Percentiles rank a stretch among this genome's conserved stretches.
Conservation (phyloP, 2,797 vertebrate genomes). For the Cirrhinus mrigala region DNA sequence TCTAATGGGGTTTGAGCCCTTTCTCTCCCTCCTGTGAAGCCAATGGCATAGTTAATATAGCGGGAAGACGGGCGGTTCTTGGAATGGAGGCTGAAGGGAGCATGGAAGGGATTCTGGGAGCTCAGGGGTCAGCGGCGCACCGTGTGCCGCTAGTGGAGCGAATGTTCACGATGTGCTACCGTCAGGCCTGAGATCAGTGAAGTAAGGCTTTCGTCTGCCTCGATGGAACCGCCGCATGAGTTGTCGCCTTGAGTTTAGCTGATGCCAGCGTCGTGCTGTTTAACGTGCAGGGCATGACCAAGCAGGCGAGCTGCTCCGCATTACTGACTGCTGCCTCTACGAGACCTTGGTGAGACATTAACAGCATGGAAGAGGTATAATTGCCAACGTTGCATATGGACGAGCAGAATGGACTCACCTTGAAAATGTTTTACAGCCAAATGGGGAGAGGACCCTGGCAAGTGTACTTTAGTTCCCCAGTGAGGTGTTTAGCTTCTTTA, state of each 20-base stretch:
- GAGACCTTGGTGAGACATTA: slow-evolving; percentile 67
- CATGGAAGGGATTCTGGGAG: slow-evolving; percentile 12
- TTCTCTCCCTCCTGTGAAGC: slow-evolving; percentile 47
- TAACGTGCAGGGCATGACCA: slow-evolving; percentile 35
- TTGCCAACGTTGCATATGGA: slow-evolving; percentile 69
- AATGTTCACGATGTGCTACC: neutral
- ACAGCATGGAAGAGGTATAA: slow-evolving; percentile 68
- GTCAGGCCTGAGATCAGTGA: slow-evolving; percentile 46
- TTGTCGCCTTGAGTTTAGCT: slow-evolving; percentile 42
- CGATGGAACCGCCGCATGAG: neutral
- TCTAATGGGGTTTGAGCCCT: slow-evolving; percentile 68
- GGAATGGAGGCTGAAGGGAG: slow-evolving; percentile 31
- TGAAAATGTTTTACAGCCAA: slow-evolving; percentile 62
- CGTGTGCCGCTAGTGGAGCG: neutral
- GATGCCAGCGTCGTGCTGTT: slow-evolving; percentile 40
- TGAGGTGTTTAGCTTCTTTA: slow-evolving; percentile 51
- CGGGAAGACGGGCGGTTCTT: slow-evolving; percentile 19
- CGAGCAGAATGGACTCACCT: slow-evolving; percentile 71
- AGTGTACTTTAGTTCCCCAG: slow-evolving; percentile 47
- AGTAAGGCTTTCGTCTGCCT: slow-evolving; percentile 21
- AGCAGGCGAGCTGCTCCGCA: slow-evolving; percentile 30
- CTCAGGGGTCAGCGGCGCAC: slow-evolving; percentile 23
- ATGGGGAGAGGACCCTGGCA: slow-evolving; percentile 27
- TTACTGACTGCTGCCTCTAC: slow-evolving; percentile 52
- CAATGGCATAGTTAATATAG: slow-evolving; percentile 29